Conservation (phyloP, 2,113 vertebrate species). For the Tenrec ecaudatus region DNA sequence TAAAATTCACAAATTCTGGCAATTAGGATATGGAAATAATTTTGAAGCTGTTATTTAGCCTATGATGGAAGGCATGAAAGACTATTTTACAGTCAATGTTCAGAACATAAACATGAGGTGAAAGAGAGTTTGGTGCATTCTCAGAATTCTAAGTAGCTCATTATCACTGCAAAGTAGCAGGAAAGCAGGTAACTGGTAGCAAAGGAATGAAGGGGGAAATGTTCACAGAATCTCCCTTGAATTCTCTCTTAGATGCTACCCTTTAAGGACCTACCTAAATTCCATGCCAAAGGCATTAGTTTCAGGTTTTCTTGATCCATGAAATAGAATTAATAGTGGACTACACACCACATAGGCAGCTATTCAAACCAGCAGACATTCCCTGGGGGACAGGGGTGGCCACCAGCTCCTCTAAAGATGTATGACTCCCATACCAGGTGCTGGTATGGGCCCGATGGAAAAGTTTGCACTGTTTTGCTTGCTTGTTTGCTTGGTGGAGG, state of each 20-base stretch:
- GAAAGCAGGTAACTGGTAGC: neutral
- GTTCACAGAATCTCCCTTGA: neutral
- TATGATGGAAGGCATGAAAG: neutral
- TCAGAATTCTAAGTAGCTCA: neutral
- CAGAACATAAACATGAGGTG: neutral
- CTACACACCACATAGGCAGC: no score
- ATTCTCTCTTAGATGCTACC: neutral
- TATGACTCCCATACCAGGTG: no score
- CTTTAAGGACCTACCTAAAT: neutral
- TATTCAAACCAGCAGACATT: no score
- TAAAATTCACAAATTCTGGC: neutral
- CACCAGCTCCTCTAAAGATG: no score
- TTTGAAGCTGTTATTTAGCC: neutral
- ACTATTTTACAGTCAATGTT: neutral
- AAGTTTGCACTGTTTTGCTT: no score
- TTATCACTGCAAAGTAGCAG: neutral
- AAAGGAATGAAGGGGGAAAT: neutral
- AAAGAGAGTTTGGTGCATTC: neutral
- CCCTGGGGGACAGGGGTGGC: no score
- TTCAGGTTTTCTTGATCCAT: neutral
- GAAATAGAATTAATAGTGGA: neutral
- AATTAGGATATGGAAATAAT: neutral
- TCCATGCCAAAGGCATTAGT: neutral
- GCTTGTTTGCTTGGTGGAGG: no score
- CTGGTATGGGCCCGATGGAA: no score